These are phyloP conservation scores for Paraescarpia echinospica DNA, from an alignment of 1,140 invertebrate genomes.

Conservation along the genomic window DNA sequence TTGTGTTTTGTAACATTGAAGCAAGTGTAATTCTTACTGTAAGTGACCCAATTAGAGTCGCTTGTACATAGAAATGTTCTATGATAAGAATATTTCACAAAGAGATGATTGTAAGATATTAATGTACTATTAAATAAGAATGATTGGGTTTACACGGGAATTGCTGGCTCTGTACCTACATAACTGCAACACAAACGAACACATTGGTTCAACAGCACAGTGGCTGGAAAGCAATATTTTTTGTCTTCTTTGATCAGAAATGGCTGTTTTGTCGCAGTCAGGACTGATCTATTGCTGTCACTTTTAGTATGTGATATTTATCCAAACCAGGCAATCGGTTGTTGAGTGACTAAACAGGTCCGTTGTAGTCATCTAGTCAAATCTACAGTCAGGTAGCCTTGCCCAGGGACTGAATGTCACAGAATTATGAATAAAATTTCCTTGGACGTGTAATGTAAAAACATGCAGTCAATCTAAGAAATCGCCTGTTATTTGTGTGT, in stretches of 20 bases:
- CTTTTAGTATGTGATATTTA: neutral
- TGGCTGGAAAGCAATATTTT: too few relatives aligned
- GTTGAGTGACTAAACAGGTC: neutral
- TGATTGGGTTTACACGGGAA: too few relatives aligned
- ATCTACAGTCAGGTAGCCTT: neutral
- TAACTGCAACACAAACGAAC: too few relatives aligned
- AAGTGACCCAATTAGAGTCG: too few relatives aligned
- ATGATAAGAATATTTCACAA: neutral
- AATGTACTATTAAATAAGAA: too few relatives aligned
- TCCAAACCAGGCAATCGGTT: neutral
- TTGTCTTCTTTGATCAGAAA: neutral
- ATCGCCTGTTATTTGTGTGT: neutral
- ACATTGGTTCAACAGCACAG: too few relatives aligned
- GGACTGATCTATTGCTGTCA: neutral
- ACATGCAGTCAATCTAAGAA: neutral
- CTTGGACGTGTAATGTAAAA: neutral
- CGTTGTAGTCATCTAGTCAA: neutral
- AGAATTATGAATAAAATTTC: neutral
- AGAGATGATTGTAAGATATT: neutral
- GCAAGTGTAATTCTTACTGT: neutral
- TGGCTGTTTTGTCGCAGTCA: neutral
- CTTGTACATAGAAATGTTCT: neutral
- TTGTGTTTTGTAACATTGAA: neutral
- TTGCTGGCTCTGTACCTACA: too few relatives aligned
- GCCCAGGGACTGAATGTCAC: neutral